phyloP scores from a whole-genome alignment of 1,140 invertebrate species.

The Ganaspis sp. region DNA sequence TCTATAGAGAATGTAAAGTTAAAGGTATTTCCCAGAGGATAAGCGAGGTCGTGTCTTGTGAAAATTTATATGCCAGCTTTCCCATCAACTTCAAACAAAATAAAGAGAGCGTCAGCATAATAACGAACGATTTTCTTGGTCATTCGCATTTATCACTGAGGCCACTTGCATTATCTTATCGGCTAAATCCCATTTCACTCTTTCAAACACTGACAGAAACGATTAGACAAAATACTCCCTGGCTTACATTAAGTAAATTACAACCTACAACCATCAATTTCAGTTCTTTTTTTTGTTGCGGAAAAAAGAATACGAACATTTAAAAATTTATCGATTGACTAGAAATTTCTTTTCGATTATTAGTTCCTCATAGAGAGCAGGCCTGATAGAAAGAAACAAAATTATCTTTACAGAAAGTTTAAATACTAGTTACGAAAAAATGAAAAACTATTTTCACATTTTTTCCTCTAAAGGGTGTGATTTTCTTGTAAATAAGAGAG shows the following conservation, averaged over 20 bases:
- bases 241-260: background rate
- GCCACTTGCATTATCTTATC: background rate
- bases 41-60: background rate
- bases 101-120: background rate
- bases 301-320: too few relatives aligned
- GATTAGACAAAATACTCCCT: background rate
- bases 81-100: constrained; percentile 24
- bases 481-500: background rate
- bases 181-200: background rate
- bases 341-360: too few relatives aligned
- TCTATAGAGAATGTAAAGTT: constrained; percentile 11
- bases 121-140: constrained; percentile 5
- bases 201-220: background rate
- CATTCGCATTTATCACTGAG: background rate
- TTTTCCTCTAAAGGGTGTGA: background rate
- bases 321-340: too few relatives aligned
- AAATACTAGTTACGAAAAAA: too few relatives aligned
- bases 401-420: too few relatives aligned
- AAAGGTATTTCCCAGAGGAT: constrained; percentile 21
- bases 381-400: too few relatives aligned
- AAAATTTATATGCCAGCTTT: constrained; percentile 26
- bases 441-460: background rate
- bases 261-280: background rate
- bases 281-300: background rate
- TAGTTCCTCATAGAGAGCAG: too few relatives aligned